Percentiles rank a stretch among this genome's conserved stretches.
These are phyloP conservation scores for Equus przewalskii DNA, from an alignment of 2,113 vertebrate genomes.

Conservation along the genomic window DNA sequence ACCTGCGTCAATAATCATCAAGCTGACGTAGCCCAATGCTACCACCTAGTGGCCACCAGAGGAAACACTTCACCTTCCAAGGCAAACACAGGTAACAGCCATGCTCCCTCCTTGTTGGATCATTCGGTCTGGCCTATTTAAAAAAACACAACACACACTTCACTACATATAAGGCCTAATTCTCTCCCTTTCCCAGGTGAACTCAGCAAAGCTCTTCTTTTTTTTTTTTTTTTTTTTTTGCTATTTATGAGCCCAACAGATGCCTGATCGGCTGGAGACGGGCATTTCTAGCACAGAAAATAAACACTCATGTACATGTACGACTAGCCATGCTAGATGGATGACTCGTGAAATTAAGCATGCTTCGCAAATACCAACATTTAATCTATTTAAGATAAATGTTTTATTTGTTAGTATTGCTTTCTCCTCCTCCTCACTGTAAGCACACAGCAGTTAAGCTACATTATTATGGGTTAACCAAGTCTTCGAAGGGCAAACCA, in stretches of 20 bases:
- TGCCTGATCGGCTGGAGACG: neutral
- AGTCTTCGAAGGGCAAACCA: neutral
- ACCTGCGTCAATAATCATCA: neutral
- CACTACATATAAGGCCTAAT: neutral
- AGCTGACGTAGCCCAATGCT: conserved; percentile 53
- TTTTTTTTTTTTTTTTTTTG: neutral
- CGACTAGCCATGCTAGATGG: neutral
- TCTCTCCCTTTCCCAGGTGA: neutral
- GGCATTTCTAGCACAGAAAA: neutral
- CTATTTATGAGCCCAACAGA: conserved; percentile 47
- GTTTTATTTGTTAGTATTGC: neutral
- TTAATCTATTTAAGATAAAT: neutral
- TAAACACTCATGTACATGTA: neutral
- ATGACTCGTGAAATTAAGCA: conserved; percentile 41
- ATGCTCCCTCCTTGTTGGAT: neutral
- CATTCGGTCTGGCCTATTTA: neutral
- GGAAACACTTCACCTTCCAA: neutral
- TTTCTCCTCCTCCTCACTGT: neutral
- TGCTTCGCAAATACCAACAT: conserved; percentile 1
- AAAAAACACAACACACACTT: neutral
- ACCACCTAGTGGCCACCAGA: conserved; percentile 73
- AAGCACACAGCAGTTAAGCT: neutral
- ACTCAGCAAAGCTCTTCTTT: neutral
- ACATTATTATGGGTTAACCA: neutral
- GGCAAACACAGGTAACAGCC: neutral